Base-by-base conservation (phyloP, 1,140 invertebrate species). In the Ceratosolen fusciceps region DNA sequence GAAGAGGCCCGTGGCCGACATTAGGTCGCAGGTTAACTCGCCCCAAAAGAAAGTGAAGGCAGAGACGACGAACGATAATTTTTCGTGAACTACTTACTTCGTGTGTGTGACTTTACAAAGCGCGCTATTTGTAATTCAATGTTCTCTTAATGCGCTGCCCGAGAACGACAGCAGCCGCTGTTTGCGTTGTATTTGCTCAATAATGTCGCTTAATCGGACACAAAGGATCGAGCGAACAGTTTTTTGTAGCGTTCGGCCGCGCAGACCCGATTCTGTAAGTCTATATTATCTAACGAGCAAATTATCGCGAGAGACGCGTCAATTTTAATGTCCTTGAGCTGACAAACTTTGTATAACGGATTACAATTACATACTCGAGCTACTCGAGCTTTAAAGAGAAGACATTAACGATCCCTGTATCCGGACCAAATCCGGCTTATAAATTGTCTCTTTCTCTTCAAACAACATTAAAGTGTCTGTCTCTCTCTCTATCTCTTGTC, bases 1-100 rank as follows among this genome's bases (percentile, higher is more conserved):
- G 29, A 90, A 90, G 70, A 85, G 90, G 87, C 85, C 86, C 34
- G 81, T 84, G 54, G 74, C 83, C n/a, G 87, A 90, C 39, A 79
- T 84, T 62, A 84, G 88, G 56, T 82, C 88, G 68, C 88, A 87
- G 77, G 74, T 78, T 39, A 83, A 81, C 47, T 90, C 89, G 24
- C 89, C 90, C 2, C 85, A 88, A 77, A 90, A 90, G 80, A 90
- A 89, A 84, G 83, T 88, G 39, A 90, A 90, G 84, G 84, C 85
- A 72, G 89, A 90, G 75, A 73, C 83, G 78, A 72, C 85, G 73
- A 84, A 87, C 83, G 89, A 90, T 83, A 88, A 87, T 82, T 89
- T 88, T 80, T 90, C 89, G 88, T 90, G 89, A 90, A 86, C 85
- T 83, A 82, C 67, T 87, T 83, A 74, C 56, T 67, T 77, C 58